Evolutionary conservation across 2,797 vertebrate genomes (phyloP).

Genomic region (Enoplosus armatus): DNA sequence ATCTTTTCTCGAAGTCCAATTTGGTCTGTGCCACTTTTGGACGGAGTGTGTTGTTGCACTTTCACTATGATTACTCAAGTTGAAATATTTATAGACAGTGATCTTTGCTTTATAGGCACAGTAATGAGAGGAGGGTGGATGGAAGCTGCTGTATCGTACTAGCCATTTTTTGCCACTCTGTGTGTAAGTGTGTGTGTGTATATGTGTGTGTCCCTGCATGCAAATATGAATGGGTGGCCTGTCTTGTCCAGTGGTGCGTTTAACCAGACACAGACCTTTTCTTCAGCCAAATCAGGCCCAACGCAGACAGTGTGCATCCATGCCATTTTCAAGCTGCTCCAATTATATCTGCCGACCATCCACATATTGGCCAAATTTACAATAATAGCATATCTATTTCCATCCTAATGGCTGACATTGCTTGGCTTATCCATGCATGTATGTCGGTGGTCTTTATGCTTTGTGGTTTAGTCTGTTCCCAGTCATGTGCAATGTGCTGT

Average conservation of each 20-base stretch:
- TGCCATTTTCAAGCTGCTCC: slow-evolving; percentile 83
- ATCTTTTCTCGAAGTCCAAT: slow-evolving; percentile 75
- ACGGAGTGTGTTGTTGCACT: slow-evolving; percentile 48
- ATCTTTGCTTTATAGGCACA: slow-evolving; percentile 47
- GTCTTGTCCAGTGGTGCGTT: slow-evolving; percentile 80
- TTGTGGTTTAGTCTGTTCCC: slow-evolving; percentile 67
- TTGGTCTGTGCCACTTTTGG: slow-evolving; percentile 63
- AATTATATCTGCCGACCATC: slow-evolving; percentile 79
- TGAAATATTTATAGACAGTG: slow-evolving; percentile 55
- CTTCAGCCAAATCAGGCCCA: slow-evolving; percentile 79
- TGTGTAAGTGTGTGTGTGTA: slow-evolving; percentile 17
- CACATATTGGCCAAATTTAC: slow-evolving; percentile 80
- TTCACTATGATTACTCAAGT: slow-evolving; percentile 57
- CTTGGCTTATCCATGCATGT: slow-evolving; percentile 83
- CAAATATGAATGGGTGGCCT: slow-evolving; percentile 78
- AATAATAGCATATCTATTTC: slow-evolving; percentile 85
- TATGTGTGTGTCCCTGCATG: slow-evolving; percentile 62
- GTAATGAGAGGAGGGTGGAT: slow-evolving; percentile 60
- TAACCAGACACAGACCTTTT: slow-evolving; percentile 78
- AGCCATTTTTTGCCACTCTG: slow-evolving; percentile 50
- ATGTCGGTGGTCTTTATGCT: slow-evolving; percentile 71
- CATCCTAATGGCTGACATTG: slow-evolving; percentile 84
- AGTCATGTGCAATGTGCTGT: slow-evolving; percentile 67
- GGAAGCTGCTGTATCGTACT: slow-evolving; percentile 56
- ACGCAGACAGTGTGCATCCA: slow-evolving; percentile 75